phyloP scores from a whole-genome alignment of 2,888 invertebrate species.

The Agrochola lychnidis region DNA sequence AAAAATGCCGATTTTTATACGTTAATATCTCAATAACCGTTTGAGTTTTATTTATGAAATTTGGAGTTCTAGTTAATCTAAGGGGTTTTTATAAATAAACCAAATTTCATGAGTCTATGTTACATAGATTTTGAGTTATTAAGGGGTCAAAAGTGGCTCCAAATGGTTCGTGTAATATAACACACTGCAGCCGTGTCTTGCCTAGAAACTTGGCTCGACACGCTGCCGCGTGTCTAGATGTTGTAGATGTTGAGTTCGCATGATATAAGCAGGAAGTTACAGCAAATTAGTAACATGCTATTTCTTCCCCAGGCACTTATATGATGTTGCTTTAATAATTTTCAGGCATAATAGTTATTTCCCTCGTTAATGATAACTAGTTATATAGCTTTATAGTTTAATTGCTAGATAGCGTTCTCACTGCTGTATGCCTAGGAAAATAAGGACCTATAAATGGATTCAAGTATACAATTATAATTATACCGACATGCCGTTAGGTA shows the following conservation, averaged over 20 bases:
- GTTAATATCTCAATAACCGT: no score
- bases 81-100: no score
- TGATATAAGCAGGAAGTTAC: conserved; percentile 37
- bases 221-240: no score
- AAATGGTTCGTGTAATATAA: no score
- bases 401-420: conserved; percentile 46
- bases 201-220: no score
- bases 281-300: conserved; percentile 29
- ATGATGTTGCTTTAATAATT: conserved; percentile 47
- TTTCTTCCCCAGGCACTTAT: conserved; percentile 27
- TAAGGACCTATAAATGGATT: conserved; percentile 30
- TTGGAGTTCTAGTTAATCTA: no score
- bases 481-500: conserved; percentile 5
- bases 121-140: no score
- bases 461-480: conserved; percentile 5
- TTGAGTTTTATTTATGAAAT: no score
- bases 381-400: conserved; percentile 53
- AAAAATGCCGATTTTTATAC: no score
- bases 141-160: no score
- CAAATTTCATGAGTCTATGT: no score
- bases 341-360: conserved; percentile 53
- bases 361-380: conserved; percentile 45
- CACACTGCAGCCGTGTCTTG: no score
- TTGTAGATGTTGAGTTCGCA: conserved; percentile 21
- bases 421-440: conserved; percentile 24